Evolutionary conservation across 1,140 invertebrate genomes (phyloP), one percentile per base, ranked within the genome.

Genomic region (Philopotamus ludificatus): DNA sequence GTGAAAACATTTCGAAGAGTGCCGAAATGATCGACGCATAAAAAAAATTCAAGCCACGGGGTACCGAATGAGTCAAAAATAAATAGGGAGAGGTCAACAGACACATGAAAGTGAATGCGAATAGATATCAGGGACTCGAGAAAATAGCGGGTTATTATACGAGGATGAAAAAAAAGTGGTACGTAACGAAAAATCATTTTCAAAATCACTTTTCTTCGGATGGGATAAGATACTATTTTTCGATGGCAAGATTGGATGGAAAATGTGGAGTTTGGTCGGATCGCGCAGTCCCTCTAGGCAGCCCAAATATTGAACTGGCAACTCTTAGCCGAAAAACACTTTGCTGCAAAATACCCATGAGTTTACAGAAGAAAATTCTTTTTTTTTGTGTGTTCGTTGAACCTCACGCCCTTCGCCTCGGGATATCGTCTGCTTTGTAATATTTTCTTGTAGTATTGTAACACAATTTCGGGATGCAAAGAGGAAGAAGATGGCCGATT

Each of bases 311-410:
- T 54, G 61, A 53, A 63, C 51, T 51, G 28, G 44, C 61, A 45
- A 53, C 61, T 63, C 41, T 54, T 42, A 23, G 9, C 20, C 18
- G 41, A 63, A 53, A 63, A 63, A 53, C 49, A 51, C 41, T 53
- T 63, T 63, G 39, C 34, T 63, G 20, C 47, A 44, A 54, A 63
- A 63, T 63, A 63, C 61, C 61, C 61, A 44, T 23, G 61, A 63
- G 61, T 63, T 63, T 63, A 42, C 54, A 44, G 10, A 41, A 20
- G 39, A 41, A 54, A 63, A 55, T 54, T 54, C 50, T 63, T 54
- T 54, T 63, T 63, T 53, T 61, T 50, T 39, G 16, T 34, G 28
- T 28, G 3, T n/a, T 39, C 28, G 12, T 12, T 12, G 22, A 63
- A 63, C 44, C 61, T 63, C 23, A 9, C 54, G 16, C 16, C n/a